phyloP scores from a whole-genome alignment of 1,140 invertebrate genomes.

The Anastatus disparis region DNA sequence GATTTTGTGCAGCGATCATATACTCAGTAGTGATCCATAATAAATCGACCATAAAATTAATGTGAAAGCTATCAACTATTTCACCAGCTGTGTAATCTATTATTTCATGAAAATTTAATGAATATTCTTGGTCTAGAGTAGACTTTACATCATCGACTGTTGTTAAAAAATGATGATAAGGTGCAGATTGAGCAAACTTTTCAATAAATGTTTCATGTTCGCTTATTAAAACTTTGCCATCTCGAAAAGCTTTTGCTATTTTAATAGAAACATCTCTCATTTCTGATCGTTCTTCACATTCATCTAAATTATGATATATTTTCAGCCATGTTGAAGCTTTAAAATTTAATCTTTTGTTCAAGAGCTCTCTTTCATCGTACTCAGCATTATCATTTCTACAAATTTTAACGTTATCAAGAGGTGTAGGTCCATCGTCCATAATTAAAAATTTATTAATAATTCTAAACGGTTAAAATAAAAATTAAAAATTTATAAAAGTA shows the following conservation, averaged over 20 bases:
- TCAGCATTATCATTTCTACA: conserved; percentile 1
- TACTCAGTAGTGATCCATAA: conserved; percentile 87
- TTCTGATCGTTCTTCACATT: conserved; percentile 30
- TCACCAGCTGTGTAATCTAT: conserved; percentile 79
- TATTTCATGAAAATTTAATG: conserved; percentile 81
- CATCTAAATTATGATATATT: conserved; percentile 1
- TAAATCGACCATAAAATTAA: conserved; percentile 94
- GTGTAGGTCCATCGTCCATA: background rate
- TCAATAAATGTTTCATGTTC: conserved; percentile 69
- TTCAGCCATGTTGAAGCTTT: conserved; percentile 23
- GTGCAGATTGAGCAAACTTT: conserved; percentile 75
- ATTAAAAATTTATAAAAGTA: too few species aligned
- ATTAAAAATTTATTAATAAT: background rate
- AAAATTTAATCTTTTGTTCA: background rate
- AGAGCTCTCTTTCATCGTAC: background rate
- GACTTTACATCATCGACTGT: conserved; percentile 71
- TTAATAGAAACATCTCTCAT: conserved; percentile 46
- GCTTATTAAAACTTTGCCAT: conserved; percentile 45
- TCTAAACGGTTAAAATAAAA: background rate
- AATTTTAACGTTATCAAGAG: background rate
- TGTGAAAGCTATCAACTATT: conserved; percentile 79
- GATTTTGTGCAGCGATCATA: conserved; percentile 75
- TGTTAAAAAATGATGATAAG: conserved; percentile 85
- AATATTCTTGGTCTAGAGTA: conserved; percentile 73
- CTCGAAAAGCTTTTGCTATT: conserved; percentile 44